Base-by-base conservation (phyloP, 2,888 invertebrate species). In the Cerceris rybyensis region DNA sequence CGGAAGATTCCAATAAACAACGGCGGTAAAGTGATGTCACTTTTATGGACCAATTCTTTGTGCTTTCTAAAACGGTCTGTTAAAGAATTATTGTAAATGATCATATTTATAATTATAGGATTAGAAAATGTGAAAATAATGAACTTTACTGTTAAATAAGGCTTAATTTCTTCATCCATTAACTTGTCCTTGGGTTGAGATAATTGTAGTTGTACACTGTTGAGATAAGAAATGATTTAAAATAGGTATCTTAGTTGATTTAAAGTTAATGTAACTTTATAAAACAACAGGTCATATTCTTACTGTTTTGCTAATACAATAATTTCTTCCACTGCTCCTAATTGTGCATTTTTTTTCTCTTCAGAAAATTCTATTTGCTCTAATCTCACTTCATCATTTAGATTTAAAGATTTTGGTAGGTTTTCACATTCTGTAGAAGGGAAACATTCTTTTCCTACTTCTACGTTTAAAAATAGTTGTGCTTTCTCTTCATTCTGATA, bases 301-400 rank as follows among this genome's bases (percentile, higher is more conserved):
- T 94, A 96, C 96, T 96, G 96, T 88, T 95, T 95, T 39, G 96
- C 94, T 67, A 98, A 92, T 64, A 98, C 94, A 11, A 97, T 92
- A n/a, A 96, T 95, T 91, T 98, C 97, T 85, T 97, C 95, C 50
- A 96, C 92, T 82, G 95, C 95, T 0, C 96, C 95, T 73, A 98
- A 91, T 7, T 92, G 88, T 6, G 90, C 87, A 42, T 92, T 93
- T 76, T 95, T 94, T 66, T 93, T 93, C 75, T 93, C 92, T 82
- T 96, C 95, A 6, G 94, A 92, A 90, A 96, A 98, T 78, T 95
- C 93, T 61, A 98, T 95, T 82, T 95, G 95, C 86, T 98, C 96
- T 54, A 98, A 93, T 68, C 98, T 94, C 1, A 97, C 95, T 86
- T 99, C 98, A 93, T 99, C 98, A 80, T 97, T 95, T 41, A 98